Conservation (phyloP, 2,113 vertebrate species). For the Otis tarda region DNA sequence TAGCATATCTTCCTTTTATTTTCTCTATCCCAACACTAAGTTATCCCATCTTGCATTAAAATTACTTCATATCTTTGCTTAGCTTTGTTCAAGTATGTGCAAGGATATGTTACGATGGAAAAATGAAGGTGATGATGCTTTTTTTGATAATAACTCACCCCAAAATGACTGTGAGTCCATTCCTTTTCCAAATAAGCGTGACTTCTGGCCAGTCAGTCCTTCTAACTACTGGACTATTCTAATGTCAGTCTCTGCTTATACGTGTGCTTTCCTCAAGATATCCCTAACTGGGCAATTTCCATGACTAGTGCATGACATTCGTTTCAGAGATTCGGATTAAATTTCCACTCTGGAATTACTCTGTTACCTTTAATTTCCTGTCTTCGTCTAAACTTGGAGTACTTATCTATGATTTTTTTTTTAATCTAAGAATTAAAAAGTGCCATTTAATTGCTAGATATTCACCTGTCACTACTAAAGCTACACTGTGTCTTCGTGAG, state of each 20-base stretch:
- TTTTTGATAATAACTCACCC: background rate
- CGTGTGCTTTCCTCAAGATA: background rate
- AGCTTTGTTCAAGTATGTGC: background rate
- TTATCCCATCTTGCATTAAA: background rate
- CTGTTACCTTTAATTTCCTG: background rate
- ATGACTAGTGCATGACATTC: background rate
- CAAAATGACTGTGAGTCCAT: background rate
- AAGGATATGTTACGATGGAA: background rate
- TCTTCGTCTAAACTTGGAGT: background rate
- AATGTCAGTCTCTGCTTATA: background rate
- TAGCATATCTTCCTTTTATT: background rate
- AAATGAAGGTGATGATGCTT: background rate
- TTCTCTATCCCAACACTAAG: background rate
- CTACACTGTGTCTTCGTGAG: background rate
- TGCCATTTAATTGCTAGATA: background rate
- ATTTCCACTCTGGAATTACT: background rate
- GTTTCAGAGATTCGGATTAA: background rate
- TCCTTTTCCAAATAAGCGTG: background rate
- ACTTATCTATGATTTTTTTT: background rate
- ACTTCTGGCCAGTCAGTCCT: background rate
- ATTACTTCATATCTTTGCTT: background rate
- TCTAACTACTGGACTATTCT: background rate
- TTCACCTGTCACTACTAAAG: background rate
- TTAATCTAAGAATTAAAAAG: background rate
- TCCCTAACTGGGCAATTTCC: background rate